Evolutionary conservation across 2,888 invertebrate genomes (phyloP).

Genomic region (Cancer borealis): DNA sequence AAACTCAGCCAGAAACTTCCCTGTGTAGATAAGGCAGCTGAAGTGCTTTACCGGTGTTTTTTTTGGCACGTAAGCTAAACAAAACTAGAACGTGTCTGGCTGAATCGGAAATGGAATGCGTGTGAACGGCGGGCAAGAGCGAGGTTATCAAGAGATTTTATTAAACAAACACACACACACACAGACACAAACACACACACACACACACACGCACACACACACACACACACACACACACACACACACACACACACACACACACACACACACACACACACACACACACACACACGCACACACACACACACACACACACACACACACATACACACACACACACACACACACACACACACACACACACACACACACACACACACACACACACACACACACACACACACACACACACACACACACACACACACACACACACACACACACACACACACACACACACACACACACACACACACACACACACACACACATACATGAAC

Average conservation of each 20-base stretch:
- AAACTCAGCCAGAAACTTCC: neutral
- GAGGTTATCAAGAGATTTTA: neutral
- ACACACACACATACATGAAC: neutral
- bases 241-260: neutral
- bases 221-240: neutral
- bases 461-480: neutral
- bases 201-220: constrained; percentile 20
- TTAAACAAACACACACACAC: neutral
- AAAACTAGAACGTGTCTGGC: neutral
- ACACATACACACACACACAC: constrained; percentile 20
- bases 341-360: constrained; percentile 3
- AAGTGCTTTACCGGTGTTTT: neutral
- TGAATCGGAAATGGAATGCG: neutral
- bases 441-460: neutral
- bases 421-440: neutral
- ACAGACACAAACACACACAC: constrained; percentile 3
- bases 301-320: neutral
- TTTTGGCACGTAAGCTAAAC: neutral
- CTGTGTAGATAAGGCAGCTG: neutral
- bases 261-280: neutral
- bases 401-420: too few species aligned
- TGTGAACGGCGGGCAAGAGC: neutral
- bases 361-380: neutral
- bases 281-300: neutral
- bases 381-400: neutral